Evolutionary conservation across 2,888 invertebrate genomes (phyloP).

Genomic region (Hypomecis punctinalis): DNA sequence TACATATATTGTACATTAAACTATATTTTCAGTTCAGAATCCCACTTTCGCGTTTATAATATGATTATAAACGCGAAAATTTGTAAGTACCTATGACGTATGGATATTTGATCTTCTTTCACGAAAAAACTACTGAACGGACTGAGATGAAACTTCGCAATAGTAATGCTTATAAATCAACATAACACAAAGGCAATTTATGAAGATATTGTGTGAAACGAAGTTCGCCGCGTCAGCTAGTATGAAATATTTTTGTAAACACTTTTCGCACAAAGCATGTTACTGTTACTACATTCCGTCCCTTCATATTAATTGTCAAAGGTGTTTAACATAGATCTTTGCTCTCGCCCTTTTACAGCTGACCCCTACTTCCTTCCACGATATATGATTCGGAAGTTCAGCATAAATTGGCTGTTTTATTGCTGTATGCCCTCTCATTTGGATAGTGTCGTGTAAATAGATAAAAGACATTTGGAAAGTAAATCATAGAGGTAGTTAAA

Average conservation of each 20-base stretch:
- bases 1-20: too few relatives aligned
- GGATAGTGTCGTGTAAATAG: constrained; percentile 66
- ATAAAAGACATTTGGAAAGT: constrained; percentile 65
- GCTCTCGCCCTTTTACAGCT: constrained; percentile 46
- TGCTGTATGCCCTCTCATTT: constrained; percentile 62
- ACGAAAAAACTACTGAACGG: too few relatives aligned
- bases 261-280: constrained; percentile 2
- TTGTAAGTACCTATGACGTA: too few relatives aligned
- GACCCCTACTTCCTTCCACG: constrained; percentile 39
- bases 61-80: too few relatives aligned
- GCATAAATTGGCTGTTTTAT: constrained; percentile 43
- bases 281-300: constrained; percentile 27
- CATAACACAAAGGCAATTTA: too few relatives aligned
- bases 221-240: too few relatives aligned
- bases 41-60: too few relatives aligned
- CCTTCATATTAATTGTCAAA: constrained; percentile 63
- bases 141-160: too few relatives aligned
- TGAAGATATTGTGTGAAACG: too few relatives aligned
- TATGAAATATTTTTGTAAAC: not conserved
- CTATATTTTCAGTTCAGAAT: not conserved
- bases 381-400: constrained; percentile 35
- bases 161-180: too few relatives aligned
- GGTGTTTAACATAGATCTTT: constrained; percentile 58
- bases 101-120: too few relatives aligned
- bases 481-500: constrained; percentile 62